phyloP scores from a whole-genome alignment of 1,140 invertebrate species.

The Lutraria rhynchaena region DNA sequence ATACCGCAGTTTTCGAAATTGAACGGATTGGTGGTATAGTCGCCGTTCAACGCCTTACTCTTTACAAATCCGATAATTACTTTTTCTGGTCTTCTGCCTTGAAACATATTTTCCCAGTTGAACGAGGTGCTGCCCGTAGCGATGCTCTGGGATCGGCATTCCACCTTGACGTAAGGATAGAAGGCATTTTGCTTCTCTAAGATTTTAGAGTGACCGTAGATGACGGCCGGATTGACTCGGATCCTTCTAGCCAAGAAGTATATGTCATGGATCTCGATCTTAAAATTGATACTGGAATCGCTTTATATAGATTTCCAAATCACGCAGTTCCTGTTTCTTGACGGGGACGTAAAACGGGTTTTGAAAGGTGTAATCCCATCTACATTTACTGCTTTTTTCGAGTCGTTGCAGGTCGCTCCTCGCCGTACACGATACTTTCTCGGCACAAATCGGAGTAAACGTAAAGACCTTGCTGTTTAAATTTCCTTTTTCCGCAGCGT shows the following conservation, averaged over 20 bases:
- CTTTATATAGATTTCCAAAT: slow-evolving; percentile 46
- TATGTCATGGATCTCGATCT: slow-evolving; percentile 32
- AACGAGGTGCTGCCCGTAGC: background rate
- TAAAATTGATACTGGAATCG: no score
- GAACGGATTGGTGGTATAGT: slow-evolving; percentile 22
- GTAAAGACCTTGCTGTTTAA: slow-evolving; percentile 6
- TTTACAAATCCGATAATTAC: slow-evolving; percentile 29
- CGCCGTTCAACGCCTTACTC: slow-evolving; percentile 19
- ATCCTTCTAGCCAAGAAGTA: slow-evolving; percentile 22
- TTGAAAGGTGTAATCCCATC: slow-evolving; percentile 6
- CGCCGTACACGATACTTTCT: background rate
- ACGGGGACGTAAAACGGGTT: slow-evolving; percentile 18
- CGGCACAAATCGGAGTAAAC: slow-evolving; percentile 1
- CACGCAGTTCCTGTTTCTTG: background rate
- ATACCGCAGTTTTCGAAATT: slow-evolving; percentile 53
- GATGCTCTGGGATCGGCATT: background rate
- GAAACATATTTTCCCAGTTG: slow-evolving; percentile 22
- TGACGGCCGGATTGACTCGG: background rate
- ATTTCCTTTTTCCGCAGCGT: background rate
- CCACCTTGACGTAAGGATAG: slow-evolving; percentile 20
- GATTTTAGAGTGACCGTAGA: slow-evolving; percentile 22
- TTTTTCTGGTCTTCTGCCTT: slow-evolving; percentile 9
- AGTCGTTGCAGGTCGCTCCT: background rate
- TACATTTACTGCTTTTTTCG: background rate
- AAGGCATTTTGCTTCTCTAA: slow-evolving; percentile 34